These are phyloP conservation scores for Metaphire vulgaris DNA, from an alignment of 1,140 invertebrate species.

Conservation along the genomic window DNA sequence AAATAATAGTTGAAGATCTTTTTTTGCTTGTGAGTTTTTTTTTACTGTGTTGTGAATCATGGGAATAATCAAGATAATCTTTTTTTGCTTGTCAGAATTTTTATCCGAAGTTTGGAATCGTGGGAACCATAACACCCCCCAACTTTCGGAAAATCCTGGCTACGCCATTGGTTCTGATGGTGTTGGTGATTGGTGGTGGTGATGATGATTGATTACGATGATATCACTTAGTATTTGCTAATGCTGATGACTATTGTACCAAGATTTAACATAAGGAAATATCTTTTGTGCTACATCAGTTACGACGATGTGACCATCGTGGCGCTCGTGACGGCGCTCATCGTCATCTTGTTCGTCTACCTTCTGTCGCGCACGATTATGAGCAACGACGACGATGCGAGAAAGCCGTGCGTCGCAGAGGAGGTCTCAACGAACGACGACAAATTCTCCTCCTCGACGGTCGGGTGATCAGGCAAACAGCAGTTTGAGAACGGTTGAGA, in stretches of 20 bases:
- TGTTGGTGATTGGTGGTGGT: too few species aligned
- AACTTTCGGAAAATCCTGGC: too few species aligned
- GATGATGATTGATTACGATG: too few species aligned
- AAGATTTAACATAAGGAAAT: too few species aligned
- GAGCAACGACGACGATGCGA: not conserved
- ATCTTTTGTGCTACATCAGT: too few species aligned
- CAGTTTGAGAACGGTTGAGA: not conserved
- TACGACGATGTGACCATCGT: not conserved
- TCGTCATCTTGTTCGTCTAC: not conserved
- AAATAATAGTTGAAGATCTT: not conserved
- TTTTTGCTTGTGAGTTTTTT: not conserved
- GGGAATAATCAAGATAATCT: not conserved
- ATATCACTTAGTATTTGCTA: too few species aligned
- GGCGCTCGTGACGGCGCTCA: not conserved
- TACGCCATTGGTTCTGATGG: too few species aligned
- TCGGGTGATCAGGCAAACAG: not conserved
- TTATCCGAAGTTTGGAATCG: too few species aligned
- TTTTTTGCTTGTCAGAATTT: not conserved
- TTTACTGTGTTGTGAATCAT: not conserved
- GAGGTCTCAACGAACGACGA: not conserved
- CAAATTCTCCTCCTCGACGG: too few species aligned
- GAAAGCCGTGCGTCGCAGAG: not conserved
- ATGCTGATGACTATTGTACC: too few species aligned
- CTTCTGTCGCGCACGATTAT: not conserved
- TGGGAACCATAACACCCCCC: too few species aligned